Percentiles rank a stretch among this genome's conserved stretches.
Conservation (phyloP, 2,113 vertebrate genomes). For the Cacatua alba region DNA sequence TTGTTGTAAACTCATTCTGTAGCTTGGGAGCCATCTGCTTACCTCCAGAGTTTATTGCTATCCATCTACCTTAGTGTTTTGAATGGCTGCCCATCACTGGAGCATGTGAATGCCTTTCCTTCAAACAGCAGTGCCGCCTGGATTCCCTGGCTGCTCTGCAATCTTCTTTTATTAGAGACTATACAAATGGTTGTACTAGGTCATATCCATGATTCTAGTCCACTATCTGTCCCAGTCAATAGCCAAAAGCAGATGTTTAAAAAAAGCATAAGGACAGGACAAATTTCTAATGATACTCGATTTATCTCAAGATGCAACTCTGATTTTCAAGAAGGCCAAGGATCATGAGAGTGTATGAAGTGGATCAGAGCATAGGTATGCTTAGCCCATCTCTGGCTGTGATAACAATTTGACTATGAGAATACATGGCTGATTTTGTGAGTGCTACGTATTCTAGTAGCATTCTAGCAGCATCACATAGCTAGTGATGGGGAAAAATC, state of each 20-base stretch:
- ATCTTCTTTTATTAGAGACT: neutral
- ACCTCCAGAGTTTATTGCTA: slow-evolving; percentile 12
- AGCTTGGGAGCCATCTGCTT: slow-evolving; percentile 18
- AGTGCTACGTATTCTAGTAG: neutral
- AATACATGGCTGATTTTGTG: neutral
- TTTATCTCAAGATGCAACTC: neutral
- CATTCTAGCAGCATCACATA: neutral
- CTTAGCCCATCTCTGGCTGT: neutral
- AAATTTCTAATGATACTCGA: neutral
- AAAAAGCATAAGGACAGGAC: neutral
- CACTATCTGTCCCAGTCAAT: neutral
- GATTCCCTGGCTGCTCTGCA: neutral
- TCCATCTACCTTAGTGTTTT: slow-evolving; percentile 24
- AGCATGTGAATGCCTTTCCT: neutral
- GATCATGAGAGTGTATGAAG: neutral
- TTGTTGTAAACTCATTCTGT: neutral
- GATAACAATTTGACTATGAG: neutral
- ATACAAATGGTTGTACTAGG: neutral
- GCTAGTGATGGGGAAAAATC: neutral
- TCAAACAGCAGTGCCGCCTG: neutral
- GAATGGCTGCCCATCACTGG: neutral
- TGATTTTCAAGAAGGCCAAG: neutral
- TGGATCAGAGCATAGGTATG: neutral
- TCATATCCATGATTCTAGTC: neutral
- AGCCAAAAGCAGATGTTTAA: neutral